phyloP scores from a whole-genome alignment of 2,888 invertebrate species.

The Lasioglossum vierecki region DNA sequence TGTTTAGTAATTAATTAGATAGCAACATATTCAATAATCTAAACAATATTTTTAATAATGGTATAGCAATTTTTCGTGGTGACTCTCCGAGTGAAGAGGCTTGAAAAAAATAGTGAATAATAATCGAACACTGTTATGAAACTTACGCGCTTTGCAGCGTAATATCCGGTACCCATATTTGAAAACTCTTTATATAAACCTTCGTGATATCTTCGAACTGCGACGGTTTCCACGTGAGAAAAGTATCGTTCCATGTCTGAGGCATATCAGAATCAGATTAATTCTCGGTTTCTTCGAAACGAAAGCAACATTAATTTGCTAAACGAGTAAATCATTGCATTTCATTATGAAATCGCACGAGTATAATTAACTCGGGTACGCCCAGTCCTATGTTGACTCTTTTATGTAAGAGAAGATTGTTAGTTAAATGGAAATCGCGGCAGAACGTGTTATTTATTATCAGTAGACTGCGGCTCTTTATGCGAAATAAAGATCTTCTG shows the following conservation, averaged over 20 bases:
- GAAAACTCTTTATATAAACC: slow-evolving; percentile 86
- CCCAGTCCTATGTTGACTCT: not conserved
- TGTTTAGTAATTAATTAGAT: too few relatives aligned
- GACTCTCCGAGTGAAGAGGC: too few relatives aligned
- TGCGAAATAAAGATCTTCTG: too few relatives aligned
- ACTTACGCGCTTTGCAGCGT: slow-evolving; percentile 88
- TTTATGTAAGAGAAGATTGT: not conserved
- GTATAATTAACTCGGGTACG: not conserved
- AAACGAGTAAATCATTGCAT: not conserved
- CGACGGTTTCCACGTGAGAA: slow-evolving; percentile 89
- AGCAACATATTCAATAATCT: too few relatives aligned
- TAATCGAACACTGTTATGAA: not conserved
- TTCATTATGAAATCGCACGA: not conserved
- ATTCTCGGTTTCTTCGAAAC: not conserved
- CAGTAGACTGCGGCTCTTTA: too few relatives aligned
- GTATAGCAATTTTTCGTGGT: too few relatives aligned
- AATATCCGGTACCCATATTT: slow-evolving; percentile 91
- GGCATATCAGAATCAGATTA: not conserved
- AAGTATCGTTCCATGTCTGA: slow-evolving; percentile 89
- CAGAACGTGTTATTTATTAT: not conserved
- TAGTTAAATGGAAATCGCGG: not conserved
- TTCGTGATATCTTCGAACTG: slow-evolving; percentile 87
- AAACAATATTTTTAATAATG: too few relatives aligned
- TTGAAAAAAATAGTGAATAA: not conserved
- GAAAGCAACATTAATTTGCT: not conserved